Conservation (phyloP, 1,140 invertebrate species). For the Heliconius hewitsoni region DNA sequence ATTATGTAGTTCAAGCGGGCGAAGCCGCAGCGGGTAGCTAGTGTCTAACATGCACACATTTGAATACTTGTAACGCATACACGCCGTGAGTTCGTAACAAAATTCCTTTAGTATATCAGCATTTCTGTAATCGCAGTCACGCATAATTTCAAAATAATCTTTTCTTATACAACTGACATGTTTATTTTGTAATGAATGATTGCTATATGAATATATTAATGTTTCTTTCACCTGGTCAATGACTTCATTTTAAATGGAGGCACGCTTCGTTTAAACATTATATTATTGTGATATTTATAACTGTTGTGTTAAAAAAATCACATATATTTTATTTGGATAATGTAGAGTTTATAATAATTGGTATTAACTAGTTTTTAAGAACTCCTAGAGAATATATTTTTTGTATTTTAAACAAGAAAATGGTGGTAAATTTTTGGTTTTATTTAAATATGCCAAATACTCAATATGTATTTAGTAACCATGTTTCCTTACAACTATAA, state of each 20-base stretch:
- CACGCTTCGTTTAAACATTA: neutral
- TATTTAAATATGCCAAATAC: no score
- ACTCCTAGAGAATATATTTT: no score
- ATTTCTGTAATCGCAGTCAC: slow-evolving; percentile 17
- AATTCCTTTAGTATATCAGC: slow-evolving; percentile 5
- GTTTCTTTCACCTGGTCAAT: slow-evolving; percentile 18
- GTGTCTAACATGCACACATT: neutral
- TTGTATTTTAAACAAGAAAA: no score
- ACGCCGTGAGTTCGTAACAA: neutral
- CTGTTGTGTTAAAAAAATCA: neutral
- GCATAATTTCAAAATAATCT: slow-evolving; percentile 21
- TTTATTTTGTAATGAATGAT: slow-evolving; percentile 32
- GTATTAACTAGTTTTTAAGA: no score
- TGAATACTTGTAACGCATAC: neutral
- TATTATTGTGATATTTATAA: neutral
- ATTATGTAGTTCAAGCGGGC: neutral
- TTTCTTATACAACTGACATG: slow-evolving; percentile 22
- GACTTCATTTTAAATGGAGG: slow-evolving; percentile 15
- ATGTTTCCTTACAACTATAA: no score
- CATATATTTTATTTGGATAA: neutral
- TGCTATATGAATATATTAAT: slow-evolving; percentile 19
- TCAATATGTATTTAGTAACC: no score
- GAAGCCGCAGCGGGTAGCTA: neutral
- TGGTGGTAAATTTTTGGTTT: no score
- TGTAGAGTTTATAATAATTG: neutral